Conservation (phyloP, 2,888 invertebrate genomes). For the Trachelus troglodyta region DNA sequence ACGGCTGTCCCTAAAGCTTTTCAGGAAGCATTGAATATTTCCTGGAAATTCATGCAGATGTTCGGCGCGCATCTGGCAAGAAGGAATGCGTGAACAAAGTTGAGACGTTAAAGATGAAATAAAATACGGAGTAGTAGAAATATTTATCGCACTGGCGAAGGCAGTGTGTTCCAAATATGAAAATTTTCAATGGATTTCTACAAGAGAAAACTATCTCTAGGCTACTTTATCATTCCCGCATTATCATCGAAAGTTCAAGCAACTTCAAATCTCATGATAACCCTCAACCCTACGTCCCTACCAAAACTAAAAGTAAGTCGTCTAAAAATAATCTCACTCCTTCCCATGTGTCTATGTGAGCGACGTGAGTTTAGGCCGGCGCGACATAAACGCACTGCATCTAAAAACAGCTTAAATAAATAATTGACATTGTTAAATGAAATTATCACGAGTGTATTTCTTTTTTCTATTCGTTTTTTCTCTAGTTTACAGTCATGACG, state of each 20-base stretch:
- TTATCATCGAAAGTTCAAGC: conserved; percentile 50
- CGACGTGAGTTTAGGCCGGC: neutral
- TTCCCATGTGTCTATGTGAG: neutral
- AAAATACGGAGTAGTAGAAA: neutral
- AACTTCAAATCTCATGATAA: conserved; percentile 50
- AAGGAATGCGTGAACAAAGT: neutral
- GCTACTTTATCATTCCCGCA: conserved; percentile 13
- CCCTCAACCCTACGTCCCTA: conserved; percentile 40
- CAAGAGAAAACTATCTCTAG: conserved; percentile 16
- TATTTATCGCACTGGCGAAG: neutral
- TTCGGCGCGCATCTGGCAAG: neutral
- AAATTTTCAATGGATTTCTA: neutral
- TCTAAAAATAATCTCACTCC: conserved; percentile 19
- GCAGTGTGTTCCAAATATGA: neutral
- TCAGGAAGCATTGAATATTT: neutral
- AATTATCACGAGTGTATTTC: neutral
- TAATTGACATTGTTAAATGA: neutral
- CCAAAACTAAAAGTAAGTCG: conserved; percentile 24
- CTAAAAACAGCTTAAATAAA: neutral
- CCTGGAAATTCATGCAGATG: neutral
- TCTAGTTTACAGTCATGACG: neutral
- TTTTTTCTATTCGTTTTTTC: no score
- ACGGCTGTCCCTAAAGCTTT: neutral
- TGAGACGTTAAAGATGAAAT: neutral
- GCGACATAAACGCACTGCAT: neutral